Base-by-base conservation (phyloP, 1,140 invertebrate genomes). In the Drosophila fuyamai region DNA sequence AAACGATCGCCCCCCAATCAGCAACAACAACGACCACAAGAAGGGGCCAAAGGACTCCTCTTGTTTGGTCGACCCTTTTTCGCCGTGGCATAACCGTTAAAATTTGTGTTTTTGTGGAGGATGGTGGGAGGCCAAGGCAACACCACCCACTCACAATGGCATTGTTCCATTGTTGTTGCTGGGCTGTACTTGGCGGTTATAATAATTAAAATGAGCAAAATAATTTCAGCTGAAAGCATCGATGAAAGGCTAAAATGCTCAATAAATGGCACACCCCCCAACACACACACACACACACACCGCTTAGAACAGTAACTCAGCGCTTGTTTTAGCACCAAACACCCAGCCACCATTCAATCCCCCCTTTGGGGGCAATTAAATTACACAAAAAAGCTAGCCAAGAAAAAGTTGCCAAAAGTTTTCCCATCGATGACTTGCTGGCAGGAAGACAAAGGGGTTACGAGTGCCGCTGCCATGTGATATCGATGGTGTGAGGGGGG, bases 151-250 rank as follows among this genome's bases (percentile, higher is more conserved):
- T 41, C 38, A n/a, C 57, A 48, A 56, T 53, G 46, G 58, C 59
- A 60, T 65, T 80, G 71, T 80, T 65, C 41, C 36, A 41, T 54
- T 54, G 72, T 71, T 61, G 44, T 55, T 66, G 67, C 50, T 27
- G 65, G 35, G 14, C 62, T 62, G 77, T 81, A 79, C 70, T 86
- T 86, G 81, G 83, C 65, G 79, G 84, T 89, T 89, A 81, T 89
- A 89, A 89, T 89, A 89, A 89, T 88, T 88, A 88, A 88, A 89
- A 89, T 89, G 84, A 84, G 84, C 84, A 73, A 86, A 86, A 86
- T 89, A 89, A 89, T 89, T 89, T 89, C 65, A 68, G 77, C 47
- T 76, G 78, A 89, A 89, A 89, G 84, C 84, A 89, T 89, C 84
- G 84, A 89, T 89, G 84, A 89, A 89, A 89, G 84, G 84, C 84